Evolutionary conservation across 2,797 vertebrate species (phyloP).

Genomic region (Gymnothorax javanicus): DNA sequence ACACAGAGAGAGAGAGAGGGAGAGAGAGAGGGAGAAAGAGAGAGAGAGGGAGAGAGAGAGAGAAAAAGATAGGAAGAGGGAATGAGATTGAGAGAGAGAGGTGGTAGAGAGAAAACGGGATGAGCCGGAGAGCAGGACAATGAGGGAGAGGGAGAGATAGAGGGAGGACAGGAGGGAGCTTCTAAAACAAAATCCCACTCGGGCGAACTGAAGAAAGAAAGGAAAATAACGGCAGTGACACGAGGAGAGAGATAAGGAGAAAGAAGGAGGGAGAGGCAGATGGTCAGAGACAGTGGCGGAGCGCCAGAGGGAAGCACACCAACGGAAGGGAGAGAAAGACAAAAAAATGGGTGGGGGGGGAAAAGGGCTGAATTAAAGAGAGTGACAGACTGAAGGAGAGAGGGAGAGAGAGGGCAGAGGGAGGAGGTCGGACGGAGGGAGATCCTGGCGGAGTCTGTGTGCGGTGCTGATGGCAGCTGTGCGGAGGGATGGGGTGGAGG

Average conservation of each 20-base stretch:
- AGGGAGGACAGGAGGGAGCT: neutral
- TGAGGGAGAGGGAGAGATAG: neutral
- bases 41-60: conserved; percentile 24
- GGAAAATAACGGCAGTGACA: conserved; percentile 32
- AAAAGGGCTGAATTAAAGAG: conserved; percentile 10
- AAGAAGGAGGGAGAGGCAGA: conserved; percentile 55
- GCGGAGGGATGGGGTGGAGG: conserved; percentile 21
- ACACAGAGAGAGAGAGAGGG: conserved; percentile 30
- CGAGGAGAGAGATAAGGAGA: conserved; percentile 34
- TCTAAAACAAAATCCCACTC: conserved; percentile 21
- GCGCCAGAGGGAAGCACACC: conserved; percentile 55
- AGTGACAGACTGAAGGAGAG: conserved; percentile 29
- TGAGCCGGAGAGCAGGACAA: neutral
- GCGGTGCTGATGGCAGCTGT: conserved; percentile 45
- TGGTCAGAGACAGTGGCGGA: conserved; percentile 55
- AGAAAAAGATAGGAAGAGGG: neutral
- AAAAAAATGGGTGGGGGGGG: conserved; percentile 20
- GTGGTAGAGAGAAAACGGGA: neutral
- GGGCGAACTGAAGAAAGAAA: conserved; percentile 39
- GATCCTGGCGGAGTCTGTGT: conserved; percentile 40
- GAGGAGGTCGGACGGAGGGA: conserved; percentile 29
- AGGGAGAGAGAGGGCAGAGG: conserved; percentile 13
- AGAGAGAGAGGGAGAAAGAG: conserved; percentile 20
- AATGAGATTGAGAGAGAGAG: neutral
- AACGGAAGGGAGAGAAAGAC: conserved; percentile 43